Evolutionary conservation across 2,797 vertebrate species (phyloP), one percentile per base, ranked within the genome.

Genomic region (Danio kyathit): DNA sequence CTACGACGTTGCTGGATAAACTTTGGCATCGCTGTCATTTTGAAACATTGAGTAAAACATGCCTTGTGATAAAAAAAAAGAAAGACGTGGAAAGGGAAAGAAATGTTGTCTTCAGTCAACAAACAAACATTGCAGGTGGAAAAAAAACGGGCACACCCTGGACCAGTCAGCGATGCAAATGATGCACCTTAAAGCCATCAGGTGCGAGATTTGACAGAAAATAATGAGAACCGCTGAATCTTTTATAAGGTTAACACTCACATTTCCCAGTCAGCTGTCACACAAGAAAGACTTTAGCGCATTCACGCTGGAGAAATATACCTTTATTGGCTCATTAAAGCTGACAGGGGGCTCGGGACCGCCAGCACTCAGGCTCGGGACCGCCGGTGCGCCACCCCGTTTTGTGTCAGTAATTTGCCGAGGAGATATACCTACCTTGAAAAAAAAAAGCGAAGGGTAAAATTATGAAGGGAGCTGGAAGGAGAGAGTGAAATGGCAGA

Each of bases 201-300:
- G 96, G 95, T 93, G 96, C 93, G 93, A 95, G 93, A 95, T 95
- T 95, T 97, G 97, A 97, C 97, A 98, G 96, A 95, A 97, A 97
- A 98, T 99, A 99, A 99, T 98, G 97, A 99, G 98, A 97, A 97
- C 93, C 95, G 95, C 96, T 98, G 98, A 98, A 99, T 99, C 96
- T 99, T 99, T 99, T 97, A 99, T 99, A 98, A 99, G 98, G 97
- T 98, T 97, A 99, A 97, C 97, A 96, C 95, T 96, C 94, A 95
- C 94, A 95, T 96, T 94, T 95, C 95, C 90, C 93, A 97, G 97
- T 95, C 97, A 98, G 97, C 98, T 99, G 97, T 99, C 97, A 99
- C 96, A 99, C 97, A 99, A 98, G 96, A 98, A 99, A 98, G 96
- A 98, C 97, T 97, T 98, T 97, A 98, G 97, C 96, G 93, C 92